Evolutionary conservation across 2,888 invertebrate species (phyloP), one percentile per base, ranked within the genome.

Genomic region (Seira musarum): DNA sequence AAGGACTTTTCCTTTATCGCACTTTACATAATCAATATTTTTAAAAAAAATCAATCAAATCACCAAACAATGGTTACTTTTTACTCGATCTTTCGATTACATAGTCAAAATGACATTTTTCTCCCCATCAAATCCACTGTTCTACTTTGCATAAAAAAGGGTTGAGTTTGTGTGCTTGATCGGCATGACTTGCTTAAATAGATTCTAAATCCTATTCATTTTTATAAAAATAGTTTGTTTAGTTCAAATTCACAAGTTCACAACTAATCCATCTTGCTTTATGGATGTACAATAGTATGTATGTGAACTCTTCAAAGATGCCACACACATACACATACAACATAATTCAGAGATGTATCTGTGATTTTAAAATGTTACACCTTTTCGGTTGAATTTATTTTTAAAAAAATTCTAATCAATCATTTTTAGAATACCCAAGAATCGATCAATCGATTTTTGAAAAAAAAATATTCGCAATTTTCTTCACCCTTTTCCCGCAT

Each of bases 401-500:
- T n/a, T n/a, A n/a, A n/a, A n/a, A n/a, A n/a, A n/a, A n/a, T n/a
- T n/a, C n/a, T n/a, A 57, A 57, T 57, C 57, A 57, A 57, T 57
- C 57, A 57, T 57, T 17, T 10, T 57, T 17, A 57, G n/a, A 57
- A 57, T 8, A 3, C 57, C 57, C n/a, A n/a, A n/a, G 17, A 15
- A 57, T 57, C 57, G n/a, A 57, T 57, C 57, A 57, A 40, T 40
- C 40, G 40, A 40, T 40, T 40, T 40, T 40, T 40, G 35, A 30
- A 15, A 65, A 10, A 19, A 65, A 65, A 65, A 30, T 10, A 25
- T 22, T 65, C 5, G 19, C 70, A 61, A 40, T 61, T 69, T 40
- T 49, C 61, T 70, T 53, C 25, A 77, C 77, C 77, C 77, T 71
- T 57, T 57, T 74, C 69, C 77, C 77, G 66, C 70, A 64, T 65